A percentile compares a stretch with the other conserved stretches of the same genome.
phyloP scores from a whole-genome alignment of 2,113 vertebrate species.

The Crotophaga sulcirostris region DNA sequence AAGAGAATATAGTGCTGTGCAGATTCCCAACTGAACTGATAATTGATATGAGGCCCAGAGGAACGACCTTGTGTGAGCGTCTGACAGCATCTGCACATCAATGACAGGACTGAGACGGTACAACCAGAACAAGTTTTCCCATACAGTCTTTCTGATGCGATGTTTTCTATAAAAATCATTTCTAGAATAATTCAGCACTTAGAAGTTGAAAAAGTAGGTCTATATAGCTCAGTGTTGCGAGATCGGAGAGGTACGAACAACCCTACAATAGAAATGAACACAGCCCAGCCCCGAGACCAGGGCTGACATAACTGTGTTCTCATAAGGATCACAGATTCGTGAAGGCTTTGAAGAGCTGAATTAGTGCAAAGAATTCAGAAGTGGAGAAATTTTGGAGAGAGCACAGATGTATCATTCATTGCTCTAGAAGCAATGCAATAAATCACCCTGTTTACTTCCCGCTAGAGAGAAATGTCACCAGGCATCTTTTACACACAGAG shows the following conservation, averaged over 20 bases:
- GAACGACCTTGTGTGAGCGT: background rate
- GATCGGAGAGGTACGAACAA: background rate
- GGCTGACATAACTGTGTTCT: background rate
- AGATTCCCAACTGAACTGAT: background rate
- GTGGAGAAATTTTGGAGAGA: background rate
- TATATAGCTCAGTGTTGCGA: background rate
- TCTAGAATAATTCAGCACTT: background rate
- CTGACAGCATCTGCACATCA: background rate
- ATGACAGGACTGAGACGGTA: background rate
- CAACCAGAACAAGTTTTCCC: background rate
- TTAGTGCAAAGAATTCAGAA: background rate
- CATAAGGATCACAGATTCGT: too few species aligned
- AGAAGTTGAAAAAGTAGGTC: background rate
- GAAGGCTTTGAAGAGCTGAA: background rate
- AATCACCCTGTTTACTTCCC: background rate
- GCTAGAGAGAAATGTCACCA: background rate
- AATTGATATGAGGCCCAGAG: background rate
- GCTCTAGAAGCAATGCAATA: background rate
- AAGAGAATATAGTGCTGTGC: background rate
- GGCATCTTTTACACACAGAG: background rate
- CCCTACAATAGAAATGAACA: accelerated
- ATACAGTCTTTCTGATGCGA: background rate
- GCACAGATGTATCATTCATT: background rate
- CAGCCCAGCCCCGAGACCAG: background rate
- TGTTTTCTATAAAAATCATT: background rate